Conservation (phyloP, 1,140 invertebrate species). For the Sipha flava region DNA sequence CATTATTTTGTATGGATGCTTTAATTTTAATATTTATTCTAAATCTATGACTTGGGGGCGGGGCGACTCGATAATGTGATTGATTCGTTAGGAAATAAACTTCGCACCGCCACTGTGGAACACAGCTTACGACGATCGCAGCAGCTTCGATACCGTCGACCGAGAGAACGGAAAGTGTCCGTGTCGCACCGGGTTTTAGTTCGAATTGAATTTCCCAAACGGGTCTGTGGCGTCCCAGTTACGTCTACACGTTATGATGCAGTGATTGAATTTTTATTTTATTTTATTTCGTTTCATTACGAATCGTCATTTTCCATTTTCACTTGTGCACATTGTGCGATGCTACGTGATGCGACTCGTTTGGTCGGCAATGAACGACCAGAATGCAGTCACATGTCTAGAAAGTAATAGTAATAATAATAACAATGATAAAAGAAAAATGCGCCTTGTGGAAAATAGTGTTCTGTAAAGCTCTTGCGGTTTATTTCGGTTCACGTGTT, state of each 20-base stretch:
- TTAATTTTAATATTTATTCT: too few species aligned
- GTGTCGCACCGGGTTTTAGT: not conserved
- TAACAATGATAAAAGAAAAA: not conserved
- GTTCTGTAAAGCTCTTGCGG: slow-evolving; percentile 7
- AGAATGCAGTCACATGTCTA: not conserved
- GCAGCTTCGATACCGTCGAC: not conserved
- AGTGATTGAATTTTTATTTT: not conserved
- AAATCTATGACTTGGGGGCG: too few species aligned
- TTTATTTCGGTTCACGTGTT: slow-evolving; percentile 1
- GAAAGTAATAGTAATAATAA: not conserved
- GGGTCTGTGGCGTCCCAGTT: not conserved
- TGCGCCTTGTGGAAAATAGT: not conserved
- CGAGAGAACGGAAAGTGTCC: not conserved
- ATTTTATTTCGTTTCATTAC: too few species aligned
- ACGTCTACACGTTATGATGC: too few species aligned
- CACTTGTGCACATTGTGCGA: too few species aligned
- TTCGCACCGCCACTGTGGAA: too few species aligned
- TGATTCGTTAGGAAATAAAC: too few species aligned
- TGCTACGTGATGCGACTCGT: not conserved
- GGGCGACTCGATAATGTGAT: too few species aligned
- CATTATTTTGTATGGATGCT: too few species aligned
- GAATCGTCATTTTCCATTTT: not conserved
- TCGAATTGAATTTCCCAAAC: not conserved
- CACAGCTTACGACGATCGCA: not conserved
- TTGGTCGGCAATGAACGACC: not conserved